phyloP scores from a whole-genome alignment of 2,797 vertebrate species.

The Onychomys torridus region DNA sequence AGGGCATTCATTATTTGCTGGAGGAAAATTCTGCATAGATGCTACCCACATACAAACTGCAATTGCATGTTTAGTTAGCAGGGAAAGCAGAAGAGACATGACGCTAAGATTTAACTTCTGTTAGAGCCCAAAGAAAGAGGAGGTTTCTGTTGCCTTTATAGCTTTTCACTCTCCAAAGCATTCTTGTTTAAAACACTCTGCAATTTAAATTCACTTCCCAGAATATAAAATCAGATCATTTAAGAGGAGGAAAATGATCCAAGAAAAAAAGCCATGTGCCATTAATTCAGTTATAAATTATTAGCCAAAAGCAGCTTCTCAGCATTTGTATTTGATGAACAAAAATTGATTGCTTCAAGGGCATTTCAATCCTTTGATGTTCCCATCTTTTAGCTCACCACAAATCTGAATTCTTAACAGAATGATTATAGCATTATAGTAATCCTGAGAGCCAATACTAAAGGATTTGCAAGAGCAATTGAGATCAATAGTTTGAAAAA shows the following conservation, averaged over 20 bases:
- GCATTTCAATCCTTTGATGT: conserved; percentile 95
- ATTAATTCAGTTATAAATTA: conserved; percentile 92
- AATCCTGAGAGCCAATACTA: conserved; percentile 95
- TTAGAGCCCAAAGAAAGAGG: conserved; percentile 50
- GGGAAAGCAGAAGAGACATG: background rate
- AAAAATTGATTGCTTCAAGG: conserved; percentile 93
- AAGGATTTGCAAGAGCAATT: conserved; percentile 91
- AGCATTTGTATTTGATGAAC: conserved; percentile 91
- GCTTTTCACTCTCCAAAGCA: conserved; percentile 79
- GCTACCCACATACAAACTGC: background rate
- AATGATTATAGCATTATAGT: conserved; percentile 92
- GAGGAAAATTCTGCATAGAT: conserved; percentile 16
- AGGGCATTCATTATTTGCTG: background rate
- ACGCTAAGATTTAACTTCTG: conserved; percentile 57
- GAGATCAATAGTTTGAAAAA: conserved; percentile 93
- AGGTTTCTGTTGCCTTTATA: conserved; percentile 70
- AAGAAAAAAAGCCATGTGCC: conserved; percentile 87
- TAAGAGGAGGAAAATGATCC: conserved; percentile 83
- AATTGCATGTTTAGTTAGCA: conserved; percentile 21
- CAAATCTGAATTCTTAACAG: conserved; percentile 91
- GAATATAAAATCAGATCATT: conserved; percentile 87
- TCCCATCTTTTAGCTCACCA: conserved; percentile 90
- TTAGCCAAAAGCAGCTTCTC: conserved; percentile 90
- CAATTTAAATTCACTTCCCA: conserved; percentile 86
- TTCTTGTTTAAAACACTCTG: conserved; percentile 79